Evolutionary conservation across 2,888 invertebrate species (phyloP), one percentile per base, ranked within the genome.

Genomic region (Ectemnius continuus): DNA sequence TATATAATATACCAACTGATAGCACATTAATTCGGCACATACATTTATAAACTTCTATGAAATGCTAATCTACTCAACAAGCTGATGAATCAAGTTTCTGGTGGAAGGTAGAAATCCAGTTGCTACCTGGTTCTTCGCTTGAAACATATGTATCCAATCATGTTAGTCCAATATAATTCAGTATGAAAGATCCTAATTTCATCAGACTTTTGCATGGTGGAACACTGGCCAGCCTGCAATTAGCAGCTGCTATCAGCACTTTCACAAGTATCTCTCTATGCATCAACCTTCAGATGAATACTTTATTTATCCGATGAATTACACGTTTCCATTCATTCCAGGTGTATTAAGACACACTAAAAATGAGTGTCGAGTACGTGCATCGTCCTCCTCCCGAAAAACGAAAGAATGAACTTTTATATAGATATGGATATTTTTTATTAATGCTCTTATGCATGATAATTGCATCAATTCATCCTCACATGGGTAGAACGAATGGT

Each of bases 361-460:
- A 65, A 58, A 82, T 82, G 76, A 57, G 63, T 67, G 18, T 52
- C 60, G 73, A 76, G 18, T 72, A 48, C 47, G 48, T 57, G 64
- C 58, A 59, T n/a, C 36, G 70, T 18, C 57, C 45, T 23, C 61
- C 56, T 20, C 75, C 63, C 63, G 75, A 65, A 57, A 84, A 67
- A 75, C 76, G 45, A 73, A 77, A 76, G 72, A 78, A 71, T 60
- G 72, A 83, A 28, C 64, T 87, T 62, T 67, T 88, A 67, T 70
- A 84, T 64, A 84, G 85, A 69, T 90, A 89, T 72, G 85, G 88
- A 75, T 90, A 88, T 75, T 89, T 90, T 67, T 75, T 87, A 62
- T 80, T 86, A 64, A 88, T 90, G 87, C 84, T 90, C 48, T 61
- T 82, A 23, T 90, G 90, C 73, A 90, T 90, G 87, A 69, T 88